These are phyloP conservation scores for Myotis lucifugus DNA, from an alignment of 2,113 vertebrate species.

Conservation along the genomic window DNA sequence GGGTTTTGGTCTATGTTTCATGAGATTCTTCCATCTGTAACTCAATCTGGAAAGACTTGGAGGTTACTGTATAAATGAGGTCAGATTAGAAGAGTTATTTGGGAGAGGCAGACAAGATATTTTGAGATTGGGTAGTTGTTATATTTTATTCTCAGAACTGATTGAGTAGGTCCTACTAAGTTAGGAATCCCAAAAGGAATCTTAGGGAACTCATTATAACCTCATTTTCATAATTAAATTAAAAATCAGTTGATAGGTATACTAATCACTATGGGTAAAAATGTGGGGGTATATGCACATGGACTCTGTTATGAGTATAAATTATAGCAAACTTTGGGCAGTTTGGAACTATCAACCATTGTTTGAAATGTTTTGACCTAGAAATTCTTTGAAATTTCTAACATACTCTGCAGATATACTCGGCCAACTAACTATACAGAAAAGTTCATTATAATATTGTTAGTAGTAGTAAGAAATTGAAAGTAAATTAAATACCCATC, in stretches of 20 bases:
- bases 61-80: background rate
- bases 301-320: background rate
- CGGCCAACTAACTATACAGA: background rate
- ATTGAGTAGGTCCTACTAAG: background rate
- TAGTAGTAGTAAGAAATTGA: constrained; percentile 26
- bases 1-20: background rate
- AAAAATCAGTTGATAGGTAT: background rate
- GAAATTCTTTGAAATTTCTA: constrained; percentile 32
- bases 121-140: background rate
- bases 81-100: constrained; percentile 9
- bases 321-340: background rate
- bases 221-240: constrained; percentile 12
- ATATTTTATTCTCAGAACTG: constrained; percentile 25
- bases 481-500: background rate
- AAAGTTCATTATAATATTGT: background rate
- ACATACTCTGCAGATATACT: background rate
- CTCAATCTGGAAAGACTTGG: background rate
- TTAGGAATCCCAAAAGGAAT: background rate
- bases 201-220: background rate
- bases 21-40: background rate
- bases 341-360: background rate
- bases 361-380: constrained; percentile 13
- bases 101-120: background rate
- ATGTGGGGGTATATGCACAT: background rate
- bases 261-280: background rate